A percentile compares a stretch with the other conserved stretches of the same genome.
phyloP scores from a whole-genome alignment of 1,140 invertebrate species.

The Oryctes rhinoceros region DNA sequence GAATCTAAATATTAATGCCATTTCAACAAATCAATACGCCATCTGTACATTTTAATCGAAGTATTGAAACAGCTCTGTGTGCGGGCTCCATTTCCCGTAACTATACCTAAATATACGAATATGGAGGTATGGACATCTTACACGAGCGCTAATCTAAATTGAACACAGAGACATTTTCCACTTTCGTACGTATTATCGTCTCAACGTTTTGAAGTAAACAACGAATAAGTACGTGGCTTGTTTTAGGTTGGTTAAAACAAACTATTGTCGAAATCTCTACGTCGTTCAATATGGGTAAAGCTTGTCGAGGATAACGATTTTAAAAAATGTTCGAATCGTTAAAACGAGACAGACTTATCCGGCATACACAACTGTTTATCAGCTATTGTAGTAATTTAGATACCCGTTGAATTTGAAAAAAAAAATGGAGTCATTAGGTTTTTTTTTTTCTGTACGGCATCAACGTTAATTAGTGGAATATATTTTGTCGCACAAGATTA shows the following conservation, averaged over 20 bases:
- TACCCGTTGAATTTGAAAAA: constrained; percentile 7
- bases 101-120: not conserved
- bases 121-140: not conserved
- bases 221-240: not conserved
- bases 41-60: too few species aligned
- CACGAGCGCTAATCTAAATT: not conserved
- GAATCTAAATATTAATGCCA: too few species aligned
- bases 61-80: too few species aligned
- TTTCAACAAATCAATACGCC: too few species aligned
- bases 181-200: not conserved
- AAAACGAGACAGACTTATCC: constrained; percentile 11
- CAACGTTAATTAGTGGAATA: constrained; percentile 6
- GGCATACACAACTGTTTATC: not conserved
- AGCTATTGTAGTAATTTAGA: constrained; percentile 19
- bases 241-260: not conserved
- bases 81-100: too few species aligned
- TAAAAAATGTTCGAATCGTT: not conserved
- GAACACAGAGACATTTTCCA: not conserved
- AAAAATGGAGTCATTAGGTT: constrained; percentile 8
- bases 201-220: not conserved
- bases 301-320: not conserved
- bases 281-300: not conserved
- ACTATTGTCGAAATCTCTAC: not conserved
- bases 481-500: not conserved
- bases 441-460: not conserved